Percentiles rank a stretch among this genome's conserved stretches.
These are phyloP conservation scores for Hydropsyche tenuis DNA, from an alignment of 1,140 invertebrate genomes.

Conservation along the genomic window DNA sequence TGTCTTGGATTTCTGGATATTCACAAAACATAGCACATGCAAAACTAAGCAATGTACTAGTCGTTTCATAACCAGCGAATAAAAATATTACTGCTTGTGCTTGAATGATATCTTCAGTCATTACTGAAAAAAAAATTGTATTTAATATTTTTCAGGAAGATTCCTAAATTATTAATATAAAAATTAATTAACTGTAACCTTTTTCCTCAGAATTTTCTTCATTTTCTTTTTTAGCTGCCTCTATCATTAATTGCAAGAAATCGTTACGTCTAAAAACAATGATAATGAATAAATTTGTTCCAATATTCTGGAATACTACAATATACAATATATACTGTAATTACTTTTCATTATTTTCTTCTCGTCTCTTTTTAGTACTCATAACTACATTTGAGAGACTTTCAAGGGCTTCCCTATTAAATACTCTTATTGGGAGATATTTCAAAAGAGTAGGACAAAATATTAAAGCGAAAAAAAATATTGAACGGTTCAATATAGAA, in stretches of 20 bases:
- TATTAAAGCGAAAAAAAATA: constrained; percentile 42
- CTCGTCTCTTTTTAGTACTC: constrained; percentile 34
- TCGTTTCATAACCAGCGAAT: constrained; percentile 62
- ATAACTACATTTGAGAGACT: constrained; percentile 49
- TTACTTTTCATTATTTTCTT: constrained; percentile 34
- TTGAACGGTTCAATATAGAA: constrained; percentile 22
- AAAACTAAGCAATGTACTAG: constrained; percentile 64
- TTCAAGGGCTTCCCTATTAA: constrained; percentile 49
- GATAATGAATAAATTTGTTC: constrained; percentile 22
- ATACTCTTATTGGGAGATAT: constrained; percentile 50
- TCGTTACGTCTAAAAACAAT: constrained; percentile 53
- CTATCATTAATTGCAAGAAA: constrained; percentile 57
- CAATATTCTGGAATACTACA: constrained; percentile 13
- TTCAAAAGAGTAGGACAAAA: constrained; percentile 32
- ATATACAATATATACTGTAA: constrained; percentile 19
- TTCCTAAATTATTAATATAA: background rate
- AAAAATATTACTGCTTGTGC: constrained; percentile 59
- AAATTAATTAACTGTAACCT: constrained; percentile 16
- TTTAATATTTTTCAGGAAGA: background rate
- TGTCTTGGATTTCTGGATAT: constrained; percentile 68
- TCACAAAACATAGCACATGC: constrained; percentile 66
- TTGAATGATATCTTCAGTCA: constrained; percentile 58
- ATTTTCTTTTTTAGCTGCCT: constrained; percentile 55
- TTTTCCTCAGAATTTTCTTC: constrained; percentile 50
- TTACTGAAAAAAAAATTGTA: constrained; percentile 53